Evolutionary conservation across 2,888 invertebrate genomes (phyloP), one percentile per base, ranked within the genome.

Genomic region (Agapostemon virescens): DNA sequence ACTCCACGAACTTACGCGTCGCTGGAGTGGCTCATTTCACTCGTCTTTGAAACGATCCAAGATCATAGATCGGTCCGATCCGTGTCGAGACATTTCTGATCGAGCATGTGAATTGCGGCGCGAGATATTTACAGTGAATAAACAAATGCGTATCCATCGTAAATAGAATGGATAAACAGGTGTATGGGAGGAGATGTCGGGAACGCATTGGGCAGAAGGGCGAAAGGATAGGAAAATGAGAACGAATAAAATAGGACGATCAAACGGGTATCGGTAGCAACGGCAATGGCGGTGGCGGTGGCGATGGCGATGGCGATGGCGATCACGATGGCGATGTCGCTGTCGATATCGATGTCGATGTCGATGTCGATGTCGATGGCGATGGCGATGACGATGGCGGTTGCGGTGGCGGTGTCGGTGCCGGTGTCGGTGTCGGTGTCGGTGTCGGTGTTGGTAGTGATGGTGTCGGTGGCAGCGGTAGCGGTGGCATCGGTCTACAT

Each of bases 1-100:
- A 91, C 91, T 83, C 86, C 79, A 74, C 83, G 84, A 82, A 87
- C 85, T 87, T 88, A 85, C 77, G 85, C 83, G 77, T 77, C 79
- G 78, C 82, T 85, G 74, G 79, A 84, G 78, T 76, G 73, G 74
- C 74, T 86, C 84, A 86, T 87, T 81, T 77, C 70, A 36, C 45
- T 67, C 70, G 52, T 70, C 67, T 75, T 75, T 63, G 36, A 52
- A 75, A 70, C 55, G 66, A 80, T 80, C 66, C 73, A 69, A 79
- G 69, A 69, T 66, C 80, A 42, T 36, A 69, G 79, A 81, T 80
- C 66, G 38, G 11, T 79, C 70, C 45, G 23, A 23, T 36, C 30
- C 30, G 4, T n/a, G n/a, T 5, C 49, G 15, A 40, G 26, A 20
- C 3, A 17, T 40, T 38, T 36, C 17, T 26, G 38, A 38, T 38